These are phyloP conservation scores for Halichoeres trimaculatus DNA, from an alignment of 2,113 vertebrate genomes.

Conservation along the genomic window DNA sequence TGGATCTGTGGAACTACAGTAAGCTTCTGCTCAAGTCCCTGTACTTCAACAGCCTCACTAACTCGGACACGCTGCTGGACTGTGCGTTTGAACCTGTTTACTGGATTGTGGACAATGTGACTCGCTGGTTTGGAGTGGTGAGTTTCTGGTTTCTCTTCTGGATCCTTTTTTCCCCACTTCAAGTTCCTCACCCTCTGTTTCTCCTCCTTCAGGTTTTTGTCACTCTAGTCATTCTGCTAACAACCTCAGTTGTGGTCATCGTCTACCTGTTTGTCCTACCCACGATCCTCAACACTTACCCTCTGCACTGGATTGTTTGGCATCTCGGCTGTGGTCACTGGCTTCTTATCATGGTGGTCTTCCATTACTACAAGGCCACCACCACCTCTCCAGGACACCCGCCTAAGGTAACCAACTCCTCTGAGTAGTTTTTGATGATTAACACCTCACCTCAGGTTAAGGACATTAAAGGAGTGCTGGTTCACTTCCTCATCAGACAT, in stretches of 20 bases:
- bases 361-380: slow-evolving; percentile 98
- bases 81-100: slow-evolving; percentile 94
- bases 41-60: slow-evolving; percentile 90
- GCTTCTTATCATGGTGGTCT: slow-evolving; percentile 95
- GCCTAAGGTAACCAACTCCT: slow-evolving; percentile 86
- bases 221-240: slow-evolving; percentile 89
- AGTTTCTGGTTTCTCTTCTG: slow-evolving; percentile 60
- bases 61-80: slow-evolving; percentile 90
- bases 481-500: too few species aligned
- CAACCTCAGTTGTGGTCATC: slow-evolving; percentile 90
- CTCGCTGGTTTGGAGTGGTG: slow-evolving; percentile 97
- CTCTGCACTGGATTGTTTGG: slow-evolving; percentile 87
- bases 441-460: not conserved
- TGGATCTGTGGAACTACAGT: slow-evolving; percentile 88
- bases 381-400: slow-evolving; percentile 91
- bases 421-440: not conserved
- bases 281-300: slow-evolving; percentile 89
- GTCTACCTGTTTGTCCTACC: slow-evolving; percentile 93
- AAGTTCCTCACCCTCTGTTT: not conserved
- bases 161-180: not conserved
- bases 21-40: slow-evolving; percentile 89
- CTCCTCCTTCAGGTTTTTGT: slow-evolving; percentile 90
- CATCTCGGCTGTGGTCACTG: slow-evolving; percentile 95
- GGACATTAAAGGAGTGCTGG: not conserved
- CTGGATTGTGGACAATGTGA: slow-evolving; percentile 96